Evolutionary conservation across 2,888 invertebrate genomes (phyloP).

Genomic region (Colostygia pectinataria): DNA sequence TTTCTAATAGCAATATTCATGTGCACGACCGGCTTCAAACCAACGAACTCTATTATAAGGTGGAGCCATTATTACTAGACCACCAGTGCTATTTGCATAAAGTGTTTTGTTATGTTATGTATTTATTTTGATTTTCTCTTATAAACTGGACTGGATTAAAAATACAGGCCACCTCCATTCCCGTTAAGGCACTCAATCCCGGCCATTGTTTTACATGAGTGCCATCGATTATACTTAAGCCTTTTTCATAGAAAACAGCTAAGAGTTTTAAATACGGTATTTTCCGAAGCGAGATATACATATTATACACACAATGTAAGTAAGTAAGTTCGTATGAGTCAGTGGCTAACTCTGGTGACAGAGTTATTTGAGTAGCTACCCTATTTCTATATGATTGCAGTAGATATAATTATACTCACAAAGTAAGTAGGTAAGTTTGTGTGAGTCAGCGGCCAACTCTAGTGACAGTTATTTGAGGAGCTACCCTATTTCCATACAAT

Average conservation of each 20-base stretch:
- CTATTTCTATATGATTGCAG: neutral
- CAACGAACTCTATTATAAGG: too few relatives aligned
- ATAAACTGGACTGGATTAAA: slow-evolving; percentile 27
- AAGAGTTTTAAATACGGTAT: slow-evolving; percentile 1
- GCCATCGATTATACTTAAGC: slow-evolving; percentile 44
- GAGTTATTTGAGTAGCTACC: neutral
- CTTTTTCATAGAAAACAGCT: slow-evolving; percentile 12
- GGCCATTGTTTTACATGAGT: slow-evolving; percentile 56
- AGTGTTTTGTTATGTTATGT: too few relatives aligned
- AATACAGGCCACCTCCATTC: slow-evolving; percentile 46
- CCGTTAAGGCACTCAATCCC: slow-evolving; percentile 46
- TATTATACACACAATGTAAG: too few relatives aligned
- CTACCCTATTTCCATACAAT: neutral
- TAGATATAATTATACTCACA: neutral
- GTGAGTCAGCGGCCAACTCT: neutral
- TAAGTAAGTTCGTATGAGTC: too few relatives aligned
- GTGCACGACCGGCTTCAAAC: too few relatives aligned
- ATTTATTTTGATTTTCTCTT: too few relatives aligned
- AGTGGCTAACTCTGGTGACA: too few relatives aligned
- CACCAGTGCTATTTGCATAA: too few relatives aligned
- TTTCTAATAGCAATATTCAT: too few relatives aligned
- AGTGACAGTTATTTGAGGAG: neutral
- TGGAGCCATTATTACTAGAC: too few relatives aligned
- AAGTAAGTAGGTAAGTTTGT: too few relatives aligned
- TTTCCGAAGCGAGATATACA: neutral